Evolutionary conservation across 1,140 invertebrate species (phyloP), one percentile per base, ranked within the genome.

Genomic region (Drosophila rhopaloa): DNA sequence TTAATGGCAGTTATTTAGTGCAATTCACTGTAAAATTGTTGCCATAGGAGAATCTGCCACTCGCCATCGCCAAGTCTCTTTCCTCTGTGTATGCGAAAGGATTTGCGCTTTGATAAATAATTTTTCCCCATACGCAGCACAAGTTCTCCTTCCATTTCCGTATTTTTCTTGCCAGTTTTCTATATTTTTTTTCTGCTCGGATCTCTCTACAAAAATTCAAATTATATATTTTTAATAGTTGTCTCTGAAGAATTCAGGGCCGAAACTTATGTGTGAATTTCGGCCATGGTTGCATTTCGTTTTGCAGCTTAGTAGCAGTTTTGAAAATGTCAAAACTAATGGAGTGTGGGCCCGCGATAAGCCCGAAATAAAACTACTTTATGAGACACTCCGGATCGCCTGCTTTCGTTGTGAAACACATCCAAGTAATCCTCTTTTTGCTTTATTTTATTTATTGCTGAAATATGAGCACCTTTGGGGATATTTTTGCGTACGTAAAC

Each of bases 1-100:
- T 90, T 90, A 90, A 90, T 90, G 76, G 86, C 76, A 83, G 86
- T 90, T 90, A 86, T 90, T 90, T 90, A 90, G 86, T 86, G 86
- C 76, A 90, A 84, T 90, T 90, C 84, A 85, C 81, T 82, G 81
- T 89, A 77, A 90, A 90, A 85, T 90, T 85, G 85, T 82, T 76
- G 84, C 81, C 79, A 88, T 79, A 70, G 60, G 68, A 81, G 65
- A 81, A 79, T 79, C 66, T 79, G 70, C 74, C 59, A 65, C 62
- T 79, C 67, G 67, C 74, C 65, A 59, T 46, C 46, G 53, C 51
- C 55, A 27, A 58, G 57, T 57, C 56, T 43, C 48, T 56, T 51
- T 48, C 51, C 43, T 57, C 44, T 77, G 60, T 81, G 29, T 76
- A 51, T 74, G 44, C 41, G 46, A 74, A 82, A 74, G 79, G 82